Conservation (phyloP, 2,888 invertebrate species). For the Formica aserva region DNA sequence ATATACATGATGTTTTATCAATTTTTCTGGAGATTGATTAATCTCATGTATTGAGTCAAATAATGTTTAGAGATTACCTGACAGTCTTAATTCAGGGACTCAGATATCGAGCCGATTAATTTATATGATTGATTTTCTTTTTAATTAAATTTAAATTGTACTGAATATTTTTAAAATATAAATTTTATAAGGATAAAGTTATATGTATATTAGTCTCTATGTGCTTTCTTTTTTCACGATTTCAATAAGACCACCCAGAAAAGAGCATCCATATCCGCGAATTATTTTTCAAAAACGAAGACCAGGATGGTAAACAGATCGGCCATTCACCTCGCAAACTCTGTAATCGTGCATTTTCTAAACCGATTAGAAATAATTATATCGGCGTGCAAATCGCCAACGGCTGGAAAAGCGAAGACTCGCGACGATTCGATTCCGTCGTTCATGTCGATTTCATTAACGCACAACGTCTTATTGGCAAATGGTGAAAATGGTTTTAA, state of each 20-base stretch:
- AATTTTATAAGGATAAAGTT: background rate
- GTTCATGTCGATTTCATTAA: slow-evolving; percentile 58
- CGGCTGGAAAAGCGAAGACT: slow-evolving; percentile 64
- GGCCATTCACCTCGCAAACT: slow-evolving; percentile 42
- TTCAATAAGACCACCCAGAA: background rate
- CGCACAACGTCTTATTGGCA: slow-evolving; percentile 26
- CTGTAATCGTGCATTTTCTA: slow-evolving; percentile 58
- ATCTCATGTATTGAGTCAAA: background rate
- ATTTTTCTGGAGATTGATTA: background rate
- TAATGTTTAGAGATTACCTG: background rate
- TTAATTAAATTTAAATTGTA: background rate
- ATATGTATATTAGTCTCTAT: background rate
- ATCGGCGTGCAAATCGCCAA: slow-evolving; percentile 39
- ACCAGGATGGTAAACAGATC: slow-evolving; percentile 22
- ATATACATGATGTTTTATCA: background rate
- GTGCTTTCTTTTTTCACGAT: background rate
- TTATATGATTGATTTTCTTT: background rate
- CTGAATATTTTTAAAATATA: background rate
- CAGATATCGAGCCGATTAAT: background rate
- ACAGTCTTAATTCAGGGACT: background rate
- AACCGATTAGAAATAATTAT: slow-evolving; percentile 69
- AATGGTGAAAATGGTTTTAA: slow-evolving; percentile 59
- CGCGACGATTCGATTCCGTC: slow-evolving; percentile 48
- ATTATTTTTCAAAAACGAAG: slow-evolving; percentile 35
- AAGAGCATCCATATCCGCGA: slow-evolving; percentile 19